Base-by-base conservation (phyloP, 1,140 invertebrate genomes). In the Hylaeus anthracinus region DNA sequence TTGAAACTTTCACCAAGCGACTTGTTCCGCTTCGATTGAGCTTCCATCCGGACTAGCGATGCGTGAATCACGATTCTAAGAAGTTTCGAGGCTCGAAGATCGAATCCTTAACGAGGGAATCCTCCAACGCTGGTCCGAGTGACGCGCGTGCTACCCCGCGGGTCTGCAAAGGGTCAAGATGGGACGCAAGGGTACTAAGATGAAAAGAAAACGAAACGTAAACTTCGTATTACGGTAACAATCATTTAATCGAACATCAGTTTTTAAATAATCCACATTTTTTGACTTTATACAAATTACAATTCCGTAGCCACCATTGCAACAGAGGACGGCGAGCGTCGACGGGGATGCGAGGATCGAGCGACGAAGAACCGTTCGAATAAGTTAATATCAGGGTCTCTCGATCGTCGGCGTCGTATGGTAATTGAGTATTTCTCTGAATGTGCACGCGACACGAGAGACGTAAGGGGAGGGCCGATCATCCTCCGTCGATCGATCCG, bases 161-260 rank as follows among this genome's bases (percentile, higher is more conserved):
- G 26, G 26, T 26, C 26, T 26, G 26, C 26, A n/a, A 51, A 14
- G 48, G 41, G 37, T n/a, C 12, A 39, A 37, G 10, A 45, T 48
- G 8, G 15, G 61, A 67, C 66, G 48, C 55, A 63, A 9, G 14
- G 74, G 67, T 66, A 37, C 64, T 53, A 51, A 67, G 26, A 26
- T 72, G 75, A 41, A 64, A 75, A 81, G 67, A 87, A 77, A 87
- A 88, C 66, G 26, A 84, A 73, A 72, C 67, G 79, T 76, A 78
- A 84, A 71, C 81, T 75, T 88, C 39, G 14, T 81, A 41, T 85
- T 91, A 88, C 87, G 90, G 90, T 92, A 92, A 92, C 91, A 92
- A 91, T 91, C 86, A 87, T 92, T 92, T 92, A 91, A 92, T 92
- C 81, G 84, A 92, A 92, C 89, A 91, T 91, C 82, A 85, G 75